These are phyloP conservation scores for Dioctria rufipes DNA, from an alignment of 2,888 invertebrate species.

Conservation along the genomic window DNA sequence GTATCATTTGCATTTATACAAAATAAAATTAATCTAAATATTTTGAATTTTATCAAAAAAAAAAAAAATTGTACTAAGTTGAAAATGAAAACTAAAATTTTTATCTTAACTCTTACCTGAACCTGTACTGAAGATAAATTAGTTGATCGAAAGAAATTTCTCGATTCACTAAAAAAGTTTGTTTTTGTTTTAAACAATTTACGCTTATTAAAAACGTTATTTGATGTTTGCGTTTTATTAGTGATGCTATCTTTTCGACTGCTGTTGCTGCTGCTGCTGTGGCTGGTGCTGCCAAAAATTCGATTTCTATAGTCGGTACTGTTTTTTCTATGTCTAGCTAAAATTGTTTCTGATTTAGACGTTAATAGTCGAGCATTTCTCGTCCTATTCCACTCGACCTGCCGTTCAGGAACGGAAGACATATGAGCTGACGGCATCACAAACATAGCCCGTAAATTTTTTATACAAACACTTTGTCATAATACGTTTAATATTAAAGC, in stretches of 20 bases:
- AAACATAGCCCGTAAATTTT: constrained; percentile 64
- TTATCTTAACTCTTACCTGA: constrained; percentile 4
- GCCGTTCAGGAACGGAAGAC: constrained; percentile 63
- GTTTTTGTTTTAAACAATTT: constrained; percentile 28
- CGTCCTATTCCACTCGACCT: constrained; percentile 61
- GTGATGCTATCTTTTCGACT: constrained; percentile 22
- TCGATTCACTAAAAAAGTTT: constrained; percentile 42
- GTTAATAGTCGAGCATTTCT: constrained; percentile 58
- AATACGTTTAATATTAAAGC: constrained; percentile 58
- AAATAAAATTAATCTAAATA: not conserved
- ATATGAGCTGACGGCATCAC: constrained; percentile 64
- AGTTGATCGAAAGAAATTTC: constrained; percentile 38
- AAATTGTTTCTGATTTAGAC: constrained; percentile 55
- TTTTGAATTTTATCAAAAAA: too few species aligned
- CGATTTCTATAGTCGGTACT: constrained; percentile 31
- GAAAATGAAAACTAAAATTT: too few species aligned
- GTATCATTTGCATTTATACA: not conserved
- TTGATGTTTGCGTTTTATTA: constrained; percentile 24
- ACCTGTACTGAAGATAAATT: constrained; percentile 11
- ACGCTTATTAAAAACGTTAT: constrained; percentile 11
- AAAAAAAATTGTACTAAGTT: too few species aligned
- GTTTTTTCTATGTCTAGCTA: constrained; percentile 54
- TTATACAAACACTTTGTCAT: constrained; percentile 63
- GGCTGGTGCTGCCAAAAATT: constrained; percentile 15
- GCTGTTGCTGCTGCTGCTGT: constrained; percentile 2